Evolutionary conservation across 92 coral and sea anemone genomes (phyloP), one percentile per base, ranked within the genome.

Genomic region (Porites divaricata): DNA sequence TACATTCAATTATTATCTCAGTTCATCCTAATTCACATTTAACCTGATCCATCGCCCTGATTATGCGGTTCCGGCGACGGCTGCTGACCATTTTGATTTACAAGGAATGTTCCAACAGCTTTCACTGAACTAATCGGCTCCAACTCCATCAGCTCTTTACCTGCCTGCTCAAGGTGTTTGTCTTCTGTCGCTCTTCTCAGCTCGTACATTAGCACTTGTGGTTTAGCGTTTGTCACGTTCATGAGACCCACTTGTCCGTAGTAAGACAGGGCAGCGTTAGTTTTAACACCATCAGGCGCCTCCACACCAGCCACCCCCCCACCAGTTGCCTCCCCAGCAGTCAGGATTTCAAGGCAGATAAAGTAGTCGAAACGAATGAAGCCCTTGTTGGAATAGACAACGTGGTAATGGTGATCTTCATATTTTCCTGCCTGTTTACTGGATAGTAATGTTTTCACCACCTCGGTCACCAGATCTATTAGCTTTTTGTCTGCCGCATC

Each of bases 231-330:
- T 4, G 21, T 45, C 49, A 78, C 51, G 17, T 78, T 64, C 8
- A 78, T 24, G 63, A 66, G 73, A 50, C 83, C 83, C 58, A 78
- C 70, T 78, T 78, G 83, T 15, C 65, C 74, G 74, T 24, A 65
- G 72, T 49, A 78, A 48, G 51, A 50, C 61, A 78, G 74, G 51
- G 72, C 73, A 12, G 19, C 62, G 6, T 1, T 16, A n/a, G n/a
- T n/a, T 1, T 2, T 1, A 2, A 8, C 72, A 69, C 1, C 23
- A 26, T 2, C 28, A 26, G 28, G 1, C 28, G 28, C 1, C 28
- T 2, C 2, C 28, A 1, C 28, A 26, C 2, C 28, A 26, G 28
- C 2, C 28, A 26, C 28, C 28, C 2, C 28, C 28, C 28, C 28
- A 26, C 28, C 28, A 26, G 28, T 26, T 2, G 28, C 28, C 28